Conservation (phyloP, 2,888 invertebrate genomes). For the Hypolimnas misippus region DNA sequence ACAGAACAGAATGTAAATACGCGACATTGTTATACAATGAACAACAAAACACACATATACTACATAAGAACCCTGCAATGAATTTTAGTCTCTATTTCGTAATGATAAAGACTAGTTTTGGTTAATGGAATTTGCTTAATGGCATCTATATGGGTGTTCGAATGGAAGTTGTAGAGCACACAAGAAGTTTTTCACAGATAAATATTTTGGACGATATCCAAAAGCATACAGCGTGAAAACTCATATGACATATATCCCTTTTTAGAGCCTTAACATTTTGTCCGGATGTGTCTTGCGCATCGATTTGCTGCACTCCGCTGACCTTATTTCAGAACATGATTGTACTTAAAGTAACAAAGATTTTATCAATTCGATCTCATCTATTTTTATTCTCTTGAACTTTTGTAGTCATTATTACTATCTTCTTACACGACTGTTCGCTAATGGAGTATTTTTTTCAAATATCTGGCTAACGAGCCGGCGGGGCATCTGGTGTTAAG, state of each 20-base stretch:
- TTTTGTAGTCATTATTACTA: no score
- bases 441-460: no score
- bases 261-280: conserved; percentile 44
- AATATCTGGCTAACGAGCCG: no score
- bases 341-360: neutral
- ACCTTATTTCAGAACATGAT: conserved; percentile 25
- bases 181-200: conserved; percentile 47
- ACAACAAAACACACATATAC: conserved; percentile 27
- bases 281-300: conserved; percentile 40
- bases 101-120: conserved; percentile 16
- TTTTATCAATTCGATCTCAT: no score
- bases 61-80: conserved; percentile 6
- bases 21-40: conserved; percentile 37
- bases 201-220: conserved; percentile 47
- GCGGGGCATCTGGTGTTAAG: no score
- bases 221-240: conserved; percentile 42
- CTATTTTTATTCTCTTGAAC: no score
- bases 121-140: neutral
- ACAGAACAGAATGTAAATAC: conserved; percentile 43
- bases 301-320: conserved; percentile 41
- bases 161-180: conserved; percentile 25
- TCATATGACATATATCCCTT: conserved; percentile 47
- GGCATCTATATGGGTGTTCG: conserved; percentile 3
- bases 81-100: conserved; percentile 12
- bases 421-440: no score